Conservation (phyloP, 2,888 invertebrate genomes). For the Neuroscelio doddi region DNA sequence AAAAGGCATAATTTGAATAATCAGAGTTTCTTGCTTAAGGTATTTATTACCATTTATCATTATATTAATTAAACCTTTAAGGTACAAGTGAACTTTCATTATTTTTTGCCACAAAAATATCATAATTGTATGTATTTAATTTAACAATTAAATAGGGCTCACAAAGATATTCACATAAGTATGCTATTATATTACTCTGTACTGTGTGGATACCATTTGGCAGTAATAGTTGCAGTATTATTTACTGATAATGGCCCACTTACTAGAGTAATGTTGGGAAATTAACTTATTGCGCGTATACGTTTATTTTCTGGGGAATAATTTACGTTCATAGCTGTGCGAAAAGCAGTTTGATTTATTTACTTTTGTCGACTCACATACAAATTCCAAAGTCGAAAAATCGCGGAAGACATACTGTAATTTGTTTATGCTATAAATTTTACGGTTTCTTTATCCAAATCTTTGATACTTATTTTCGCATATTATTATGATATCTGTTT, state of each 20-base stretch:
- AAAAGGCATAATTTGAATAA: too few species aligned
- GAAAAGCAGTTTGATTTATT: slow-evolving; percentile 39
- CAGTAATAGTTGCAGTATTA: slow-evolving; percentile 63
- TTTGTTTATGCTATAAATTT: too few species aligned
- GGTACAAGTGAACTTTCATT: too few species aligned
- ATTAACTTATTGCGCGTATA: slow-evolving; percentile 38
- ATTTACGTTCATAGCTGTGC: slow-evolving; percentile 29
- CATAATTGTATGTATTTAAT: too few species aligned
- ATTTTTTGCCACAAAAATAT: too few species aligned
- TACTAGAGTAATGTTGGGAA: slow-evolving; percentile 42
- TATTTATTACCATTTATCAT: too few species aligned
- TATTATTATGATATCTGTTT: too few species aligned
- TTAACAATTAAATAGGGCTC: background rate
- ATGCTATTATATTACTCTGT: slow-evolving; percentile 15
- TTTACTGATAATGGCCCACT: slow-evolving; percentile 65
- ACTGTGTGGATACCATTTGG: slow-evolving; percentile 46
- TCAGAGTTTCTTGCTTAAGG: too few species aligned
- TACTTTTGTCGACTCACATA: slow-evolving; percentile 19
- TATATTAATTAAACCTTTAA: background rate
- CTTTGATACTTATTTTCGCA: too few species aligned
- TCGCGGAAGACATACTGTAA: too few species aligned
- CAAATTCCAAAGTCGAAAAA: too few species aligned
- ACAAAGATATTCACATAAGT: background rate
- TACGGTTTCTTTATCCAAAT: too few species aligned
- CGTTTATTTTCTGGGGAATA: slow-evolving; percentile 35